A percentile compares a stretch with the other conserved stretches of the same genome.
Evolutionary conservation across 2,888 invertebrate genomes (phyloP).

Genomic region (Myopa tessellatipennis): DNA sequence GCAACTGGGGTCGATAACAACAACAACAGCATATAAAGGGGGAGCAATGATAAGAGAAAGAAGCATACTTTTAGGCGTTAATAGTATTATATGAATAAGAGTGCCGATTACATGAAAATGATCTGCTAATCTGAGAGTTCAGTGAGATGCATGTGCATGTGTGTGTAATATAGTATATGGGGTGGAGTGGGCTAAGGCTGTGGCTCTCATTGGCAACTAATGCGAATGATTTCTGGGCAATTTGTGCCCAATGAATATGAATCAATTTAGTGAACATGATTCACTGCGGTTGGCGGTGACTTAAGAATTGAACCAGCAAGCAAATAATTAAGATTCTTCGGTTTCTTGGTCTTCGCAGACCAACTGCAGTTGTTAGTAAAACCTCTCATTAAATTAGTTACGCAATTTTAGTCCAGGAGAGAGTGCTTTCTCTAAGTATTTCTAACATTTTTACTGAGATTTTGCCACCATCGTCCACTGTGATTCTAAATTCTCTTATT

Average conservation of each 20-base stretch:
- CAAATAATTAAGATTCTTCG: not conserved
- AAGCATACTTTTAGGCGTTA: conserved; percentile 27
- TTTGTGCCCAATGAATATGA: conserved; percentile 15
- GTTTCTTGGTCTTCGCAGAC: no score
- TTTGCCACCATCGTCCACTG: not conserved
- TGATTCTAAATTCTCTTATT: not conserved
- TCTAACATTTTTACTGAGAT: not conserved
- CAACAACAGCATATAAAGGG: conserved; percentile 15
- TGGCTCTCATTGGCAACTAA: no score
- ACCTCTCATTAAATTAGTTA: no score
- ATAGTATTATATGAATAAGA: not conserved
- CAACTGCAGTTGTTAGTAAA: no score
- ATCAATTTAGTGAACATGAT: no score
- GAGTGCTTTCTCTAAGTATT: no score
- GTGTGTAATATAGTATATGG: conserved; percentile 50
- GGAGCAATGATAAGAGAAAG: not conserved
- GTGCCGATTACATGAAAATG: conserved; percentile 20
- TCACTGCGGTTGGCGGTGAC: not conserved
- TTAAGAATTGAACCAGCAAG: not conserved
- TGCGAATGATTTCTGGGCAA: conserved; percentile 39
- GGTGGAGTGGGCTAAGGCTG: no score
- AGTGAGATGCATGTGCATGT: not conserved
- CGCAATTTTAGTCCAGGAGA: no score
- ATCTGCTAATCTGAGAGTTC: not conserved
- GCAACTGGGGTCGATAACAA: conserved; percentile 37